Conservation (phyloP, 1,140 invertebrate species). For the Geopemphigus sp. region DNA sequence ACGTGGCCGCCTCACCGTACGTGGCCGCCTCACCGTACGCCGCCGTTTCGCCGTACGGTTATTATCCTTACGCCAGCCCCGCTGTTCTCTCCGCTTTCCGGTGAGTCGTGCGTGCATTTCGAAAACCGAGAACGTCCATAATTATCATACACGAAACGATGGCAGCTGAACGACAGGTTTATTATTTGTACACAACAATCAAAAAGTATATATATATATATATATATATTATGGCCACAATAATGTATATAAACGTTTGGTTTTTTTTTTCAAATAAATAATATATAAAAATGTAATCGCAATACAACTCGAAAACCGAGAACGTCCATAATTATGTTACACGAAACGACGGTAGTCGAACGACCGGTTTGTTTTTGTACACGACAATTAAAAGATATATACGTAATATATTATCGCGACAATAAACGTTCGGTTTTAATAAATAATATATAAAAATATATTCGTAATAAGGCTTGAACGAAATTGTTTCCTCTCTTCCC, state of each 20-base stretch:
- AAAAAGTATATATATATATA: no score
- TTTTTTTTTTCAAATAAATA: no score
- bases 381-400: no score
- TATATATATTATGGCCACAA: no score
- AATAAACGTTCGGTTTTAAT: no score
- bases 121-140: background rate
- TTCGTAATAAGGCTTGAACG: no score
- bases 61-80: constrained; percentile 14
- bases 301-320: background rate
- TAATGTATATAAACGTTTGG: no score
- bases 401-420: no score
- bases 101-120: background rate
- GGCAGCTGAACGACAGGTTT: background rate
- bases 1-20: constrained; percentile 34
- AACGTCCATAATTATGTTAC: background rate
- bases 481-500: background rate
- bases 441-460: no score
- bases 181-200: no score
- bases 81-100: background rate
- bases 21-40: constrained; percentile 19
- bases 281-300: no score
- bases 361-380: background rate
- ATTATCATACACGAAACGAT: background rate
- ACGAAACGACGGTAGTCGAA: background rate
- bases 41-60: constrained; percentile 51